Conservation (phyloP, 2,888 invertebrate species). For the Griposia aprilina region DNA sequence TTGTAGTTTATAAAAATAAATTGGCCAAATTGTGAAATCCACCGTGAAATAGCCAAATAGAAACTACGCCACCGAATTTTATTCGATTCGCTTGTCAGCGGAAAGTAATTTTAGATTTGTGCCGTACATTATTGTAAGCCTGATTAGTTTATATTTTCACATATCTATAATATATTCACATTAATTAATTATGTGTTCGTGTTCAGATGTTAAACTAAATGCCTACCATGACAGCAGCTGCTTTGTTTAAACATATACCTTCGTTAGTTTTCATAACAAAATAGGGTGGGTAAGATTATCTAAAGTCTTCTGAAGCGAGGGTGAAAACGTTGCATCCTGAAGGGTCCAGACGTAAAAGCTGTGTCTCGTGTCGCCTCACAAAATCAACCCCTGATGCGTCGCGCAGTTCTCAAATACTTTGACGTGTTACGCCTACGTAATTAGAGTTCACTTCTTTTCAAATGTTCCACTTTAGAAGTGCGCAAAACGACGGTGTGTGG, state of each 20-base stretch:
- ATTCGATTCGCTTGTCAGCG: conserved; percentile 41
- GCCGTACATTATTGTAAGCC: conserved; percentile 1
- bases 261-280: conserved; percentile 15
- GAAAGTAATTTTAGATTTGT: conserved; percentile 37
- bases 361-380: conserved; percentile 55
- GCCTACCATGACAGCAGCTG: background rate
- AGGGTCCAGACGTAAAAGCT: conserved; percentile 50
- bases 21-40: conserved; percentile 56
- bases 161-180: conserved; percentile 5
- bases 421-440: conserved; percentile 63
- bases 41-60: conserved; percentile 60
- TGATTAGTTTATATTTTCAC: conserved; percentile 18
- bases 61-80: conserved; percentile 48
- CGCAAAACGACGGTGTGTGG: conserved; percentile 33
- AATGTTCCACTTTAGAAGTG: conserved; percentile 53
- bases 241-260: conserved; percentile 2
- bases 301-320: conserved; percentile 21
- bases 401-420: conserved; percentile 61
- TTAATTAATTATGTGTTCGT: conserved; percentile 17
- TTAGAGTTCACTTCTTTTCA: conserved; percentile 67
- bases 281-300: conserved; percentile 15
- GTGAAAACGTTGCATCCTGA: conserved; percentile 34
- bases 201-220: conserved; percentile 5
- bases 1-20: conserved; percentile 64
- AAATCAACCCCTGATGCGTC: conserved; percentile 59